Base-by-base conservation (phyloP, 2,113 vertebrate genomes). In the Gallinago media region DNA sequence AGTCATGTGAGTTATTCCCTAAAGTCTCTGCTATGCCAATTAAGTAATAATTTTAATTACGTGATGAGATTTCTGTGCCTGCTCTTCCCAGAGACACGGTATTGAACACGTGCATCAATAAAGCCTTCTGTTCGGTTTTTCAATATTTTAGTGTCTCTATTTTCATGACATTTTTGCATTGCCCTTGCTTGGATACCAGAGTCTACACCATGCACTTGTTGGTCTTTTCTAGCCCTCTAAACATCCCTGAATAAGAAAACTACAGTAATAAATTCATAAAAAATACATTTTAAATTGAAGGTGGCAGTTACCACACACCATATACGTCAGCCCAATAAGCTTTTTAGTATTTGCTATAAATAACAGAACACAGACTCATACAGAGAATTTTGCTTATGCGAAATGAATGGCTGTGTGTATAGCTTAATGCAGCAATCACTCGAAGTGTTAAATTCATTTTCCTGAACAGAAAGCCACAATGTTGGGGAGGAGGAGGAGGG, bases 11-110 rank as follows among this genome's bases (percentile, higher is more conserved):
- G 40, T 54, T 73, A 77, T 63, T 90, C 55, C 75, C 72, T 93
- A 70, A 85, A 70, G 54, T 22, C 40, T 85, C 46, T 90, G 42
- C 20, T 62, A 38, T 66, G 59, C 38, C 85, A 85, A 74, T 96
- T 87, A 88, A 62, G 42, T 42, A 85, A 76, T 79, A 79, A 92
- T 94, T 85, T 88, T 94, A 83, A 88, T 92, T 85, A 86, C 59
- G 68, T 38, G 42, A 16, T 77, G 68, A 87, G 46, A 66, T 84
- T 89, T 94, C 80, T 74, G 22, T 63, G 34, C 23, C 38, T 90
- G 29, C 47, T 85, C 32, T 67, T 94, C 59, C 50, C 54, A 80
- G 36, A 80, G 44, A 54, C 18, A 29, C 0, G 0, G 6, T 67
- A 79, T 74, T 71, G 16, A 94, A 31, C 49, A 83, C 0, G 0